phyloP scores from a whole-genome alignment of 2,888 invertebrate species.

The Oithona nana region DNA sequence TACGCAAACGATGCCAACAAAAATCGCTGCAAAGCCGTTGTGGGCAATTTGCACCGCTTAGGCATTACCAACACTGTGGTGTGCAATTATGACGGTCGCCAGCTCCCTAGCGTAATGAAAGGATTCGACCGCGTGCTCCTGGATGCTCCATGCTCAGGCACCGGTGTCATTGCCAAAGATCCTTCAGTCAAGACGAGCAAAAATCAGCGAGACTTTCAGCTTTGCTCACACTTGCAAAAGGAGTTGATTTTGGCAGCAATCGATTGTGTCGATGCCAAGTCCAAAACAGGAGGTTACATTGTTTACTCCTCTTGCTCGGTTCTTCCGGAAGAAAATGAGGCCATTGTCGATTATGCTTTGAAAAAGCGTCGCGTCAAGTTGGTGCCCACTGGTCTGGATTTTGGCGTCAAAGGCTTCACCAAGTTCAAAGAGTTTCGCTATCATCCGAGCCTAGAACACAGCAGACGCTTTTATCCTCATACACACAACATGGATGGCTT shows the following conservation, averaged over 20 bases:
- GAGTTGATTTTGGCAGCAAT: slow-evolving; percentile 87
- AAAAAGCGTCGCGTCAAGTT: slow-evolving; percentile 59
- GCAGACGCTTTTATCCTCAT: slow-evolving; percentile 87
- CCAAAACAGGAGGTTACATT: slow-evolving; percentile 74
- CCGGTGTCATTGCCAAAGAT: slow-evolving; percentile 94
- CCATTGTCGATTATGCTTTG: slow-evolving; percentile 84
- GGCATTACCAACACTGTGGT: slow-evolving; percentile 86
- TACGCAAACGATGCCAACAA: slow-evolving; percentile 90
- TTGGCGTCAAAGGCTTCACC: slow-evolving; percentile 84
- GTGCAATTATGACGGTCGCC: slow-evolving; percentile 66
- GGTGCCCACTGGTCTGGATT: slow-evolving; percentile 77
- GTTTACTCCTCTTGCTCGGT: slow-evolving; percentile 98
- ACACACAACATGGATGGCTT: slow-evolving; percentile 99
- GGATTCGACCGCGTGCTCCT: slow-evolving; percentile 86
- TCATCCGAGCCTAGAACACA: slow-evolving; percentile 70
- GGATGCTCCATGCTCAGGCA: slow-evolving; percentile 96
- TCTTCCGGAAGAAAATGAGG: slow-evolving; percentile 91
- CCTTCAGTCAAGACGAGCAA: slow-evolving; percentile 83
- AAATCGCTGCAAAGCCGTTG: slow-evolving; percentile 70
- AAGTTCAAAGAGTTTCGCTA: slow-evolving; percentile 63
- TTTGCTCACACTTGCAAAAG: slow-evolving; percentile 77
- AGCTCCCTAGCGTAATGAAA: slow-evolving; percentile 44
- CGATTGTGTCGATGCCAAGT: slow-evolving; percentile 80
- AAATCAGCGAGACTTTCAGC: slow-evolving; percentile 68
- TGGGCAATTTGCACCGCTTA: slow-evolving; percentile 88